A percentile compares a stretch with the other conserved stretches of the same genome.
Evolutionary conservation across 1,140 invertebrate species (phyloP).

Genomic region (Neodiprion lecontei): DNA sequence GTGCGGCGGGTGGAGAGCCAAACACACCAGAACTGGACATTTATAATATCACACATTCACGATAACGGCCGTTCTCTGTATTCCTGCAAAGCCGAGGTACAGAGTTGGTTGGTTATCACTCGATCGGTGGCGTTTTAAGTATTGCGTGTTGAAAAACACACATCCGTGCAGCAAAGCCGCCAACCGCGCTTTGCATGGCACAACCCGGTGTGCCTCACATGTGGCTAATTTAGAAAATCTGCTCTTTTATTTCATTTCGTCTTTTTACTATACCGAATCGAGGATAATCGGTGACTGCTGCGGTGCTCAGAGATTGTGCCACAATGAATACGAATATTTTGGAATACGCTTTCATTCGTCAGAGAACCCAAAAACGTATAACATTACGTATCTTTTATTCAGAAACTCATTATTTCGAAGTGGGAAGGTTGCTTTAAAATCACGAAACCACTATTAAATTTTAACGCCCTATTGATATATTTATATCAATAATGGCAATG

Average conservation of each 20-base stretch:
- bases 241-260: neutral
- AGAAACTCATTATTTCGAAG: too few species aligned
- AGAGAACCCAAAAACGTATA: too few species aligned
- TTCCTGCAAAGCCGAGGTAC: neutral
- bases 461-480: too few species aligned
- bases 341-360: too few species aligned
- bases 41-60: constrained; percentile 8
- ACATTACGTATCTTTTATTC: too few species aligned
- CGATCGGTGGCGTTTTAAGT: constrained; percentile 4
- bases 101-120: neutral
- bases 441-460: too few species aligned
- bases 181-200: neutral
- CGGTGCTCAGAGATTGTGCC: too few species aligned
- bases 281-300: too few species aligned
- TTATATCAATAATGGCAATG: too few species aligned
- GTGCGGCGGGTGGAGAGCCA: neutral
- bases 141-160: constrained; percentile 7
- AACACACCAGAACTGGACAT: neutral
- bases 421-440: too few species aligned
- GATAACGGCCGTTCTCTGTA: constrained; percentile 7
- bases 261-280: too few species aligned
- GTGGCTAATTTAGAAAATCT: constrained; percentile 1
- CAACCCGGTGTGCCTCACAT: neutral
- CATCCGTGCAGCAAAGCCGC: neutral
- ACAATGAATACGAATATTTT: too few species aligned